Evolutionary conservation across 2,113 vertebrate genomes (phyloP).

Genomic region (Takifugu flavidus): DNA sequence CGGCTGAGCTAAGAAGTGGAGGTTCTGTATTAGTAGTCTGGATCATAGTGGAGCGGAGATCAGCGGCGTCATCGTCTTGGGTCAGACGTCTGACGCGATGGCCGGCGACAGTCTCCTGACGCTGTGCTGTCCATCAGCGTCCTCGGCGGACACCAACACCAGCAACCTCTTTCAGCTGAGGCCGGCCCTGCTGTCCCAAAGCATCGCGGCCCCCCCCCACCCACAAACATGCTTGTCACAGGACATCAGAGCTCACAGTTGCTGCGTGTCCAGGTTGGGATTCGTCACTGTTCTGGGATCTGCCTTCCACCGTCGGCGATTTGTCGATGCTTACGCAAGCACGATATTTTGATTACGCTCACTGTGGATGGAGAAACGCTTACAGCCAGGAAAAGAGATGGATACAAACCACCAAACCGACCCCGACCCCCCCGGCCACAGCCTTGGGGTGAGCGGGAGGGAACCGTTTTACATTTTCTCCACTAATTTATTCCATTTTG

Average conservation of each 20-base stretch:
- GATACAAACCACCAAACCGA: too few relatives aligned
- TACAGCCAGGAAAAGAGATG: neutral
- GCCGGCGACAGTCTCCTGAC: conserved; percentile 42
- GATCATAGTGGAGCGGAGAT: too few relatives aligned
- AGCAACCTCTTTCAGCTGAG: conserved; percentile 56
- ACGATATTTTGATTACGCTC: conserved; percentile 16
- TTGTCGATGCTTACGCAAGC: conserved; percentile 30
- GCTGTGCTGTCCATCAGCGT: conserved; percentile 38
- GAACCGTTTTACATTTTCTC: too few relatives aligned
- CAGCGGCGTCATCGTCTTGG: neutral
- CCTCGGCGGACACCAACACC: conserved; percentile 44
- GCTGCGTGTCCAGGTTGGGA: conserved; percentile 5
- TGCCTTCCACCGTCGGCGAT: conserved; percentile 15
- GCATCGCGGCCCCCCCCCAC: conserved; percentile 17
- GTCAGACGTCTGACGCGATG: conserved; percentile 42
- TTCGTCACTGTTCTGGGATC: conserved; percentile 6
- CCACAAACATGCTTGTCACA: conserved; percentile 28
- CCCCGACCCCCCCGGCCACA: too few relatives aligned
- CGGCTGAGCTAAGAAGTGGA: too few relatives aligned
- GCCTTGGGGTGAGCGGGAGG: too few relatives aligned
- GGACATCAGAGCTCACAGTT: conserved; percentile 26
- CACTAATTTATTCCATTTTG: too few relatives aligned
- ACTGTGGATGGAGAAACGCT: conserved; percentile 4
- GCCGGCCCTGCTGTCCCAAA: conserved; percentile 49
- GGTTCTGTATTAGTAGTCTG: too few relatives aligned